phyloP scores from a whole-genome alignment of 2,797 vertebrate species.

The Lepus oiostolus region DNA sequence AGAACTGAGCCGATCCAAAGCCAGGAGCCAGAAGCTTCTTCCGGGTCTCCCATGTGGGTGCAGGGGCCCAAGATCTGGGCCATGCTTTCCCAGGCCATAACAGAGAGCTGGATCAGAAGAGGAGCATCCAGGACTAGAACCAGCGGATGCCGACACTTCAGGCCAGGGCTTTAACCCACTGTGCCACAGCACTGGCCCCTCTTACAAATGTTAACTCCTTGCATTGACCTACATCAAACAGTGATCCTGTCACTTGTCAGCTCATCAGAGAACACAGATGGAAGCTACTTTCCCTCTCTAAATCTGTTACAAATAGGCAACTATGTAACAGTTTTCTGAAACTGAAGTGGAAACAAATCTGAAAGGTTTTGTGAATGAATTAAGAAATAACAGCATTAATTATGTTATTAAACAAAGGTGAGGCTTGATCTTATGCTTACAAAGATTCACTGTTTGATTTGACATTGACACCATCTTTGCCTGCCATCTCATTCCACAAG shows the following conservation, averaged over 20 bases:
- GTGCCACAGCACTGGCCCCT: no score
- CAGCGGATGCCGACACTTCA: no score
- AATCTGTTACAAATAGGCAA: background rate
- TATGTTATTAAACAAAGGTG: constrained; percentile 13
- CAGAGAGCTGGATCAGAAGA: no score
- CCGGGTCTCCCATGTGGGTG: no score
- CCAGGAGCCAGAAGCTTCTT: no score
- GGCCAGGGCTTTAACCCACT: no score
- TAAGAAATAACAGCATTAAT: background rate
- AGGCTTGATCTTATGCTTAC: background rate
- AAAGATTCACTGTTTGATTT: background rate
- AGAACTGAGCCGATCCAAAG: no score
- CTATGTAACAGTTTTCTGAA: background rate
- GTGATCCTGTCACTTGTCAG: background rate
- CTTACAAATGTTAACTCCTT: background rate
- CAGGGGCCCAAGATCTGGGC: no score
- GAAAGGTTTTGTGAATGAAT: background rate
- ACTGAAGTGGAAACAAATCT: background rate
- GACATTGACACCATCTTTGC: background rate
- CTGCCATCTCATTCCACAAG: background rate
- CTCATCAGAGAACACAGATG: background rate
- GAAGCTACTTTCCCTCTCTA: background rate
- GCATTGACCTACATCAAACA: background rate
- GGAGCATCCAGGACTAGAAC: no score
- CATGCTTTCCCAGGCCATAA: no score